Evolutionary conservation across 2,113 vertebrate genomes (phyloP).

Genomic region (Gorsachius goisagi): DNA sequence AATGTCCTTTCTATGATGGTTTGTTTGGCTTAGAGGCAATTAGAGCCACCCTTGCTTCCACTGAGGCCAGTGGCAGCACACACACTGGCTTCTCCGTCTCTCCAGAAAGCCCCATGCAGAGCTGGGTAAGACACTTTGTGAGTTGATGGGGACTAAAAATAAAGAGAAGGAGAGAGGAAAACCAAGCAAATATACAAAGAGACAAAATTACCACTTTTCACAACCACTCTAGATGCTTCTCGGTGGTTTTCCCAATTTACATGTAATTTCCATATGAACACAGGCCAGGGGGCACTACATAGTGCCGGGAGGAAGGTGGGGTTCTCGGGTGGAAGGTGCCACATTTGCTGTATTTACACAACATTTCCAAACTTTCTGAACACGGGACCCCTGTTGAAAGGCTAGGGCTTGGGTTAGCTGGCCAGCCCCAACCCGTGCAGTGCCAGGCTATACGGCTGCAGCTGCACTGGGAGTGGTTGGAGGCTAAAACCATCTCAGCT

Average conservation of each 20-base stretch:
- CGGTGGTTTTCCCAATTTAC: neutral
- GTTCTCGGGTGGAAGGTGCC: neutral
- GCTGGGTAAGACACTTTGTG: neutral
- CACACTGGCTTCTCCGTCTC: neutral
- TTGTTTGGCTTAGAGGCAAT: neutral
- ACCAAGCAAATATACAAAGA: neutral
- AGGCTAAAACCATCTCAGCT: neutral
- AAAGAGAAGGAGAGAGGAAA: neutral
- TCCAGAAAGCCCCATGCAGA: neutral
- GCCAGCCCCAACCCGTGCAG: neutral
- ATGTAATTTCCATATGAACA: neutral
- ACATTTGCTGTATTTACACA: neutral
- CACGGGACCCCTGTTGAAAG: neutral
- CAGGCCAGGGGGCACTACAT: no score
- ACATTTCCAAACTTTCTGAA: neutral
- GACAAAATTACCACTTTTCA: neutral
- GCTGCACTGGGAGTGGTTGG: neutral
- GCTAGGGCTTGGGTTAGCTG: neutral
- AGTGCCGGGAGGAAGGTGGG: rapidly evolving
- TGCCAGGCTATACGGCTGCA: neutral
- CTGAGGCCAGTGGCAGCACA: neutral
- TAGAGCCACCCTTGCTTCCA: neutral
- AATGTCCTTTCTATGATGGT: neutral
- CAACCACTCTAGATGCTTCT: neutral
- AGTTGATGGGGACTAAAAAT: neutral